phyloP scores from a whole-genome alignment of 2,888 invertebrate species.

The Geotrupes spiniger region DNA sequence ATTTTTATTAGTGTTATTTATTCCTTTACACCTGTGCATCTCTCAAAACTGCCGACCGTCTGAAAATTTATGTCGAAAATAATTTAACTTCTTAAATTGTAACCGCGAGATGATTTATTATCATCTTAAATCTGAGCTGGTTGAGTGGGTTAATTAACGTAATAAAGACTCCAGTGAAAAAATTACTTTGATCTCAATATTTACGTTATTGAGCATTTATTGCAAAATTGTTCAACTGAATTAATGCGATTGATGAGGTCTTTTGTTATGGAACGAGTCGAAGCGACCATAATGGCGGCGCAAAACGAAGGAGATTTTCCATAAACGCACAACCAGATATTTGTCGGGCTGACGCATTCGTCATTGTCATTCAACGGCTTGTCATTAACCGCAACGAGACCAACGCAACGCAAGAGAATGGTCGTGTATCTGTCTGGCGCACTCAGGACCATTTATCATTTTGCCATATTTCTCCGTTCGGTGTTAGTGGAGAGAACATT shows the following conservation, averaged over 20 bases:
- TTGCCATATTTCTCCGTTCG: constrained; percentile 40
- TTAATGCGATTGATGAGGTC: too few species aligned
- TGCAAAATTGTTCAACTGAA: too few species aligned
- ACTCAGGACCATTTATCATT: constrained; percentile 46
- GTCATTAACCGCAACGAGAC: constrained; percentile 44
- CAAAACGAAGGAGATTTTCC: too few species aligned
- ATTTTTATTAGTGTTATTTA: constrained; percentile 33
- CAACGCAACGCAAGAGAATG: constrained; percentile 38
- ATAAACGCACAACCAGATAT: not conserved
- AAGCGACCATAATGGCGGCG: too few species aligned
- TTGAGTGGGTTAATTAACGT: too few species aligned
- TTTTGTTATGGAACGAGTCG: too few species aligned
- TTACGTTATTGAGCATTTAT: too few species aligned
- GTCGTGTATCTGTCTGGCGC: constrained; percentile 45
- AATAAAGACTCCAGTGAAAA: too few species aligned
- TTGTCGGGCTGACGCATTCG: constrained; percentile 19
- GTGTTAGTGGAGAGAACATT: constrained; percentile 17
- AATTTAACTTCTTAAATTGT: not conserved
- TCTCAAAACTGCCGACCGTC: not conserved
- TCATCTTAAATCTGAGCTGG: too few species aligned
- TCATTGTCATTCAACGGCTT: constrained; percentile 47
- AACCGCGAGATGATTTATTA: too few species aligned
- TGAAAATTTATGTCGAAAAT: constrained; percentile 3
- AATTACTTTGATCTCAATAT: too few species aligned
- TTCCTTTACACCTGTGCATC: constrained; percentile 28